These are phyloP conservation scores for Thysanoteuthis rhombus DNA, from an alignment of 2,888 invertebrate species.

Conservation along the genomic window DNA sequence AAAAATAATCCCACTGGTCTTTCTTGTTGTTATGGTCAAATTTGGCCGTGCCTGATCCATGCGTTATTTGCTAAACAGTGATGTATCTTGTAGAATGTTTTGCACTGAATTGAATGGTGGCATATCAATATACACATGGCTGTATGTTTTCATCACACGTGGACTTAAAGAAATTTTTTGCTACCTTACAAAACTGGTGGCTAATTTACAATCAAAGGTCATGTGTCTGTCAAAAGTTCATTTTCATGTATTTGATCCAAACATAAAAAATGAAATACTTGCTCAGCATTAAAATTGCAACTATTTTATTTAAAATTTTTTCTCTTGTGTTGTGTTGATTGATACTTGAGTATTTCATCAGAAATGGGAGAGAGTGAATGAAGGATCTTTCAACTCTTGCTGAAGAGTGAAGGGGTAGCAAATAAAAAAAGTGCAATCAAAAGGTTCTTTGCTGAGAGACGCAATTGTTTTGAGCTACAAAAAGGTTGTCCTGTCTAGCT, in stretches of 20 bases:
- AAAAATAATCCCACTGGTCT: conserved; percentile 13
- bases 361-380: neutral
- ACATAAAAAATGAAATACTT: neutral
- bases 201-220: neutral
- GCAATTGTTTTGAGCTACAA: neutral
- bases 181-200: neutral
- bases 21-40: neutral
- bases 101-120: conserved; percentile 25
- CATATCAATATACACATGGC: neutral
- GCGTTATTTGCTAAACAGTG: conserved; percentile 15
- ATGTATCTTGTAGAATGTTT: conserved; percentile 30
- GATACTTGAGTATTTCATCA: neutral
- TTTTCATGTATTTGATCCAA: neutral
- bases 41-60: neutral
- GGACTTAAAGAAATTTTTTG: neutral
- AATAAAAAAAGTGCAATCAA: neutral
- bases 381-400: neutral
- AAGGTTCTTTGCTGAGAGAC: neutral
- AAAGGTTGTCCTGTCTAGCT: neutral
- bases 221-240: neutral
- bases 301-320: neutral
- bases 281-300: neutral
- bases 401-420: neutral
- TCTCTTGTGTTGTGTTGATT: neutral
- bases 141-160: neutral